Percentiles rank a stretch among this genome's conserved stretches.
These are phyloP conservation scores for Nemopilema nomurai DNA, from an alignment of 30 jellyfish, hydroid and myxozoan genomes.

Conservation along the genomic window DNA sequence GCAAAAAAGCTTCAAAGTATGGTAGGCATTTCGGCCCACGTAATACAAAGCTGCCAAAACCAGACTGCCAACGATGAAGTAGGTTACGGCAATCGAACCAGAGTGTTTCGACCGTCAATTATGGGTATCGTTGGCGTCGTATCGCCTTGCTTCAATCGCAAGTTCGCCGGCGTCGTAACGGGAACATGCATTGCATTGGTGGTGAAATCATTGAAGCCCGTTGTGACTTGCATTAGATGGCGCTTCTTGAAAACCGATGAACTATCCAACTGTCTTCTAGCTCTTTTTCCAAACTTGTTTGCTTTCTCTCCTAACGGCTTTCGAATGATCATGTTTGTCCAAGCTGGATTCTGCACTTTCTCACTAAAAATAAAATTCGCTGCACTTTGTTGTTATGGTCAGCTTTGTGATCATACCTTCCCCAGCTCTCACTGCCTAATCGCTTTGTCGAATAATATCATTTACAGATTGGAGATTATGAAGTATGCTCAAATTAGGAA, in stretches of 20 bases:
- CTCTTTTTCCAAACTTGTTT: background rate
- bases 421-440: background rate
- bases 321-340: background rate
- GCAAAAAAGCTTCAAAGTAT: background rate
- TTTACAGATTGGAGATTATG: background rate
- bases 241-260: background rate
- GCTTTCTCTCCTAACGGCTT: background rate
- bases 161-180: background rate
- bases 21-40: background rate
- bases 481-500: background rate
- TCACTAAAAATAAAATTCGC: background rate
- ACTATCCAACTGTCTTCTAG: background rate
- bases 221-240: background rate
- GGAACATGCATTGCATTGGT: background rate
- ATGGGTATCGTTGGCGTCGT: conserved; percentile 31
- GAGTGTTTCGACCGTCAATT: conserved; percentile 26
- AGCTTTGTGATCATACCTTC: background rate
- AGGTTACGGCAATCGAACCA: conserved; percentile 35
- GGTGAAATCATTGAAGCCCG: background rate
- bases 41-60: conserved; percentile 5
- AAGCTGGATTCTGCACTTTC: background rate
- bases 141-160: background rate
- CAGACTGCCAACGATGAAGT: conserved; percentile 23
- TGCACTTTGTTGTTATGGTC: background rate
- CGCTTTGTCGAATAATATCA: background rate